Evolutionary conservation across 23 tunicate species (phyloP).

Genomic region (Botrylloides violaceus): DNA sequence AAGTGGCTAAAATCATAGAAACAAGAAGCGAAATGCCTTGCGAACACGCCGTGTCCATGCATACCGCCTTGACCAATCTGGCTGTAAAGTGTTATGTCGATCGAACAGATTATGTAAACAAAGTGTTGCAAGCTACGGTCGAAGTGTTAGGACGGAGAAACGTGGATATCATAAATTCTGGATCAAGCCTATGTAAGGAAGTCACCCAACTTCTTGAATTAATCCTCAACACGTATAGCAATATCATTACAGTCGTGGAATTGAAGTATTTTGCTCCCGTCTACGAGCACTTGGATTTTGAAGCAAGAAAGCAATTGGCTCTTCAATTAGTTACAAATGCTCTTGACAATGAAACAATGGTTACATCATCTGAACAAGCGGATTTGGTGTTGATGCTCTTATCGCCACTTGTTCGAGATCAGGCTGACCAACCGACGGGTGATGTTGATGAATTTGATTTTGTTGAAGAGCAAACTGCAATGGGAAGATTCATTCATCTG

Average conservation of each 20-base stretch:
- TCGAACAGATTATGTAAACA: slow-evolving; percentile 60
- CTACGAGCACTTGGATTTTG: slow-evolving; percentile 73
- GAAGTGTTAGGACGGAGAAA: slow-evolving; percentile 61
- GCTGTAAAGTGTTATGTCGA: slow-evolving; percentile 86
- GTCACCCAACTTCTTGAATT: slow-evolving; percentile 37
- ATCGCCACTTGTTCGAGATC: slow-evolving; percentile 76
- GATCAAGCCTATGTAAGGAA: slow-evolving; percentile 57
- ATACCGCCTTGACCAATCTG: slow-evolving; percentile 62
- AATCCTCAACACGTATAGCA: slow-evolving; percentile 50
- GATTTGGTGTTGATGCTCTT: slow-evolving; percentile 57
- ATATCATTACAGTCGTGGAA: slow-evolving; percentile 50
- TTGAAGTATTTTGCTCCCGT: slow-evolving; percentile 71
- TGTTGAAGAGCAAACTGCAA: slow-evolving; percentile 60
- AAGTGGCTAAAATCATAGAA: slow-evolving; percentile 60
- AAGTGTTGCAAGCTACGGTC: slow-evolving; percentile 66
- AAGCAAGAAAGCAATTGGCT: slow-evolving; percentile 65
- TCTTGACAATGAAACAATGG: slow-evolving; percentile 42
- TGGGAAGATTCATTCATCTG: slow-evolving; percentile 63
- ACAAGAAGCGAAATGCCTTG: slow-evolving; percentile 40
- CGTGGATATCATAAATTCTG: slow-evolving; percentile 42
- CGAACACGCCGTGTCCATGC: slow-evolving; percentile 86
- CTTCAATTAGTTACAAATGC: slow-evolving; percentile 49
- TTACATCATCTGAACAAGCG: slow-evolving; percentile 50
- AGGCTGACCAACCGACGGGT: slow-evolving; percentile 61
- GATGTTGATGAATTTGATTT: slow-evolving; percentile 60